phyloP scores from a whole-genome alignment of 2,113 vertebrate species.

The Perca flavescens region DNA sequence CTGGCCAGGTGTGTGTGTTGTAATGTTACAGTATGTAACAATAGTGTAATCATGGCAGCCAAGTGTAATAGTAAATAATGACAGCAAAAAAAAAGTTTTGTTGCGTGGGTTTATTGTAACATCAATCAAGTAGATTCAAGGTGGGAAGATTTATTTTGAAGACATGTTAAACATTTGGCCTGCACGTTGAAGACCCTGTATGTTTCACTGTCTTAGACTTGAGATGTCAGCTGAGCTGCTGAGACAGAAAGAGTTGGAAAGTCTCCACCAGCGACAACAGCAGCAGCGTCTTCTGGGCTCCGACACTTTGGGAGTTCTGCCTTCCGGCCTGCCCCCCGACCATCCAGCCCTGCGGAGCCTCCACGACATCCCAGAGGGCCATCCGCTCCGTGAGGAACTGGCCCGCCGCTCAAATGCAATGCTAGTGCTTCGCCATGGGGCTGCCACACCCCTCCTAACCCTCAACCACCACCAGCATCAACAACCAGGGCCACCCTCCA shows the following conservation, averaged over 20 bases:
- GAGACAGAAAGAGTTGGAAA: slow-evolving; percentile 95
- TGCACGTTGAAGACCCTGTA: slow-evolving; percentile 2
- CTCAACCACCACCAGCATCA: slow-evolving; percentile 89
- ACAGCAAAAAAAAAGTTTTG: not conserved
- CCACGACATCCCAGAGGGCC: slow-evolving; percentile 90
- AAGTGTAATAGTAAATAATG: not conserved
- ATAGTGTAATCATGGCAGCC: not conserved
- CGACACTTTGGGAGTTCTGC: slow-evolving; percentile 86
- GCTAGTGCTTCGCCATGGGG: slow-evolving; percentile 92
- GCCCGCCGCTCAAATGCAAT: slow-evolving; percentile 90
- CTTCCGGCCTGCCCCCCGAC: slow-evolving; percentile 86
- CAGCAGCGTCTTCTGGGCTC: slow-evolving; percentile 88
- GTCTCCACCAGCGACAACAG: slow-evolving; percentile 87
- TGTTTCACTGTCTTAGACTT: slow-evolving; percentile 81
- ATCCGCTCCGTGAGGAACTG: slow-evolving; percentile 90
- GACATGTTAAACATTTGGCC: not conserved
- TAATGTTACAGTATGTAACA: not conserved
- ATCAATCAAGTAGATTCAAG: not conserved
- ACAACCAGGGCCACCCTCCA: slow-evolving; percentile 71
- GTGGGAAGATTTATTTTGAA: not conserved
- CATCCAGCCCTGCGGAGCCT: slow-evolving; percentile 91
- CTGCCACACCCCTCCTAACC: slow-evolving; percentile 86
- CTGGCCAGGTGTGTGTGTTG: slow-evolving; percentile 87
- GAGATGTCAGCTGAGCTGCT: slow-evolving; percentile 96
- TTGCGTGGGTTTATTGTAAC: not conserved